These are phyloP conservation scores for Daboia siamensis DNA, from an alignment of 2,113 vertebrate genomes.

Conservation along the genomic window DNA sequence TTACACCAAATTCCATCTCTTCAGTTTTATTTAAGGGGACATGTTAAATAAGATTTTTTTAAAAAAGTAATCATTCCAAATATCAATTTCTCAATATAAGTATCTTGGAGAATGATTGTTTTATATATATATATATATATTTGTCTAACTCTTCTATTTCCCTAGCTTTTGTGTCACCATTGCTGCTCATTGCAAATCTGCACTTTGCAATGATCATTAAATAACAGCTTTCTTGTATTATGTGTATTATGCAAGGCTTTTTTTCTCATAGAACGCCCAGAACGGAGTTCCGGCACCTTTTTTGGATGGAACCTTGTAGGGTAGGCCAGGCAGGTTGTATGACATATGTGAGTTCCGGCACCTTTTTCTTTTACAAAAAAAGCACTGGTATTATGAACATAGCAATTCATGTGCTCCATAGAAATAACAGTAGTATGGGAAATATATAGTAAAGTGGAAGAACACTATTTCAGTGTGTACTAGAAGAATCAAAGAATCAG, in stretches of 20 bases:
- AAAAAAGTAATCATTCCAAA: not conserved
- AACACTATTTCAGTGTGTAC: not conserved
- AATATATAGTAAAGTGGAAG: not conserved
- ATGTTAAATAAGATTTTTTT: not conserved
- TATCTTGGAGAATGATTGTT: not conserved
- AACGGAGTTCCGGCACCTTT: too few species aligned
- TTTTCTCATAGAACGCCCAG: too few species aligned
- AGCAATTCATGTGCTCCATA: not conserved
- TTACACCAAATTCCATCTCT: not conserved
- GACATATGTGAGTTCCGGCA: too few species aligned
- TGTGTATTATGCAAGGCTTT: not conserved
- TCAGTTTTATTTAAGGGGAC: not conserved
- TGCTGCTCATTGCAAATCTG: not conserved
- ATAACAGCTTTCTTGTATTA: not conserved
- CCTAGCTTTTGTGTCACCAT: not conserved
- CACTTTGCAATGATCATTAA: not conserved
- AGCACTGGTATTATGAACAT: not conserved
- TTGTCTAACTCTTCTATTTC: not conserved
- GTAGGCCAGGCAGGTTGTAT: too few species aligned
- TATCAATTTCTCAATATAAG: not conserved
- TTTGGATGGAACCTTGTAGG: too few species aligned
- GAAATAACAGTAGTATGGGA: not conserved
- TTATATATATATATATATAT: too few species aligned
- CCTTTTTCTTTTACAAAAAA: too few species aligned
- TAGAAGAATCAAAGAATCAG: not conserved